Evolutionary conservation across 2,113 vertebrate genomes (phyloP), one percentile per base, ranked within the genome.

Genomic region (Circaetus gallicus): DNA sequence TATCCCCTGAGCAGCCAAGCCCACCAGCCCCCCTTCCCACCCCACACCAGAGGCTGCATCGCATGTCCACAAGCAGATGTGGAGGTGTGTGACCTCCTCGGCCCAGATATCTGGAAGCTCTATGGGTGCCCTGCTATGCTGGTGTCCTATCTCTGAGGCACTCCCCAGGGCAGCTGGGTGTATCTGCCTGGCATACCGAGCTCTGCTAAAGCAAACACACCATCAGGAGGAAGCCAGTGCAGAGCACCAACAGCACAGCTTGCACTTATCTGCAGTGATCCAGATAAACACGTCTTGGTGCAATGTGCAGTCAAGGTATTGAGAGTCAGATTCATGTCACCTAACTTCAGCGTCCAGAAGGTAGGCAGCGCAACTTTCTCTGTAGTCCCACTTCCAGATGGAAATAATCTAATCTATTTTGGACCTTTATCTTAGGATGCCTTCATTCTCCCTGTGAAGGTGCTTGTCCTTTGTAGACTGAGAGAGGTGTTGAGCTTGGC

Each of bases 1-100:
- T 34, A 40, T 12, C 4, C 55, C 49, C 21, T 21, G 7, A 82
- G 9, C 34, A 58, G 50, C 65, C 74, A 49, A 90, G 4, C 5
- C 36, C 50, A 59, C 25, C 29, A 31, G 2, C 8, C 4, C 5
- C 66, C 22, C 43, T 61, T 69, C 53, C n/a, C 69, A 29, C 16
- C 5, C 32, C 25, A 24, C 0, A 2, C 9, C 32, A 70, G 24
- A 61, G 20, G 20, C n/a, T 70, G 16, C 28, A 43, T 19, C 3
- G 0, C 11, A 2, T 13, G 9, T 5, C 13, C 40, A 31, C 28
- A 43, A 49, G 26, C n/a, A 73, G 32, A 47, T 11, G 16, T 18
- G 36, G 15, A 81, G 11, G 4, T 40, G 40, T 56, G 58, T 8
- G 18, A 69, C 20, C 26, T 34, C 67, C 42, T 50, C 0, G 0